Percentiles rank a stretch among this genome's conserved stretches.
Conservation (phyloP, 2,113 vertebrate genomes). For the Melanostigma gelatinosum region DNA sequence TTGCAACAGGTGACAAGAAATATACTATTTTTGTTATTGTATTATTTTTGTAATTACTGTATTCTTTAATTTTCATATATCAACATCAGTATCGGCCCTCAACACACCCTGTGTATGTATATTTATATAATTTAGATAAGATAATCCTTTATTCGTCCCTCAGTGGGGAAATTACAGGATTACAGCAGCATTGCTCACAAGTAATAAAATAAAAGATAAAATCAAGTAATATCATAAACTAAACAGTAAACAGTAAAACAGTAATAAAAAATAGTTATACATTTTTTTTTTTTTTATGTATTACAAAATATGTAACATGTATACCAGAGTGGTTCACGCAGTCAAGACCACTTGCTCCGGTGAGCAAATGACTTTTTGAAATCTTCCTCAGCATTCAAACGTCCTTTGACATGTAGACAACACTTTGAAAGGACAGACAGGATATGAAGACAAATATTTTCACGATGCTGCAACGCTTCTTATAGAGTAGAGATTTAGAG, state of each 20-base stretch:
- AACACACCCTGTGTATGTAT: background rate
- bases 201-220: too few relatives aligned
- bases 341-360: background rate
- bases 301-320: background rate
- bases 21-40: too few relatives aligned
- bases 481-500: constrained; percentile 9
- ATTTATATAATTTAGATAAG: background rate
- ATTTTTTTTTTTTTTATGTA: too few relatives aligned
- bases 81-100: too few relatives aligned
- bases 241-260: too few relatives aligned
- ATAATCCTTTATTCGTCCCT: too few relatives aligned
- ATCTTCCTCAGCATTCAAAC: constrained; percentile 33
- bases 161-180: too few relatives aligned
- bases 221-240: too few relatives aligned
- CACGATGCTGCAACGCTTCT: background rate
- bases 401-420: background rate
- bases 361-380: background rate
- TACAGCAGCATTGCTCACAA: too few relatives aligned
- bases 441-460: constrained; percentile 24
- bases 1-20: background rate
- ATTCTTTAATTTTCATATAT: background rate
- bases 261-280: too few relatives aligned
- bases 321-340: background rate
- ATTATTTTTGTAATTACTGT: too few relatives aligned
- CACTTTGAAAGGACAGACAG: constrained; percentile 3